phyloP scores from a whole-genome alignment of 1,140 invertebrate genomes.

The Brachionus manjavacas region DNA sequence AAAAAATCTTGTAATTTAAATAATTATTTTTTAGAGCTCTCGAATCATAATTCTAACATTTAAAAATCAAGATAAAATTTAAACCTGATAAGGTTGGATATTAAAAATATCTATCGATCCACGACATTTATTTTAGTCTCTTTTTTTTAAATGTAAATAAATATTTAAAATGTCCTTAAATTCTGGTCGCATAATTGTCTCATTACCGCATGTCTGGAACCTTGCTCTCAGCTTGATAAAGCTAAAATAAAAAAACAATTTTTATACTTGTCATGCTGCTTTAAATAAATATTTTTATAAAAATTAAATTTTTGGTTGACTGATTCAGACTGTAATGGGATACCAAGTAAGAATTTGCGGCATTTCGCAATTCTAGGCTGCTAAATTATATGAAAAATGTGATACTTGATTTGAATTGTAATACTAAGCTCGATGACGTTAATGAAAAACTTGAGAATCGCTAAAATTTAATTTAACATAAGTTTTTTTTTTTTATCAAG shows the following conservation, averaged over 20 bases:
- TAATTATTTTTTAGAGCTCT: neutral
- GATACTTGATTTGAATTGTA: neutral
- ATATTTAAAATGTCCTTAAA: neutral
- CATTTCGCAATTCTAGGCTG: neutral
- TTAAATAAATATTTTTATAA: neutral
- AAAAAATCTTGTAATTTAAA: neutral
- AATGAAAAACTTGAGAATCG: conserved; percentile 35
- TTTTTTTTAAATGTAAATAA: neutral
- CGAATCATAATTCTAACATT: conserved; percentile 22
- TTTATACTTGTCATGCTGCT: neutral
- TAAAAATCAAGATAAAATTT: conserved; percentile 37
- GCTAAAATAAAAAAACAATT: neutral
- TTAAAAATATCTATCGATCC: neutral
- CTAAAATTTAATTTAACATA: conserved; percentile 29
- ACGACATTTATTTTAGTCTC: neutral
- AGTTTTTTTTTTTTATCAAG: conserved; percentile 33
- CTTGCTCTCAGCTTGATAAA: neutral
- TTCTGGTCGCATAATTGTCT: neutral
- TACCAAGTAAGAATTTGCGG: neutral
- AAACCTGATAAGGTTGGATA: conserved; percentile 5
- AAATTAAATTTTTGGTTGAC: neutral
- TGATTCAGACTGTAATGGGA: neutral
- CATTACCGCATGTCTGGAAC: neutral
- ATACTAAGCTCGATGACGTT: conserved; percentile 15
- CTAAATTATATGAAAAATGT: neutral